Percentiles rank a stretch among this genome's conserved stretches.
phyloP scores from a whole-genome alignment of 2,113 vertebrate genomes.

The Ginglymostoma cirratum region DNA sequence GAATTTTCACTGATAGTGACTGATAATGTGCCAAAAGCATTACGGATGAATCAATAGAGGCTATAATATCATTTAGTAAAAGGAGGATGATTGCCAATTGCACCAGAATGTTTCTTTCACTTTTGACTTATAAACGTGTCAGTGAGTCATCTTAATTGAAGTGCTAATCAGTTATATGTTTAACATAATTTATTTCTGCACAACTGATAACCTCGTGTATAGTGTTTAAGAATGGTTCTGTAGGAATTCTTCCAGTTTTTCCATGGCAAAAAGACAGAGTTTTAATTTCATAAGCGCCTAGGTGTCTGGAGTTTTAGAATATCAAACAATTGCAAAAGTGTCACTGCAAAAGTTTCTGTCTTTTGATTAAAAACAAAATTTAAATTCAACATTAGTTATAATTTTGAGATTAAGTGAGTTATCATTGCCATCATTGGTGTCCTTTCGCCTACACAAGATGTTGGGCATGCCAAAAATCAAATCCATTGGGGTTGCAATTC shows the following conservation, averaged over 20 bases:
- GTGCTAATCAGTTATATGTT: neutral
- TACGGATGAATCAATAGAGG: neutral
- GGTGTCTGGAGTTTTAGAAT: neutral
- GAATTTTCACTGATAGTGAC: neutral
- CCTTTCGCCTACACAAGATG: neutral
- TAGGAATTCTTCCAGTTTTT: neutral
- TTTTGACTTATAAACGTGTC: neutral
- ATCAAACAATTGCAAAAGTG: neutral
- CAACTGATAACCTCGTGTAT: neutral
- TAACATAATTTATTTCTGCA: neutral
- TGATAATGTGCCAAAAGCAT: neutral
- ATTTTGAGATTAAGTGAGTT: neutral
- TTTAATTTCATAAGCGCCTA: neutral
- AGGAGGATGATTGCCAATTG: neutral
- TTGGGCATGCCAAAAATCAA: neutral
- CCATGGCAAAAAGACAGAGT: neutral
- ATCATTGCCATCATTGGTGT: neutral
- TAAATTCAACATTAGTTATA: neutral
- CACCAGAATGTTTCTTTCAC: neutral
- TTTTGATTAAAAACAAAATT: neutral
- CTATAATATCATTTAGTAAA: neutral
- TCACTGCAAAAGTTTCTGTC: neutral
- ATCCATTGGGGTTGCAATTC: neutral
- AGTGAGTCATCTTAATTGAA: neutral
- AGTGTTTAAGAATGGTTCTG: neutral